Evolutionary conservation across 1,140 invertebrate genomes (phyloP).

Genomic region (Cardiocondyla obscurior): DNA sequence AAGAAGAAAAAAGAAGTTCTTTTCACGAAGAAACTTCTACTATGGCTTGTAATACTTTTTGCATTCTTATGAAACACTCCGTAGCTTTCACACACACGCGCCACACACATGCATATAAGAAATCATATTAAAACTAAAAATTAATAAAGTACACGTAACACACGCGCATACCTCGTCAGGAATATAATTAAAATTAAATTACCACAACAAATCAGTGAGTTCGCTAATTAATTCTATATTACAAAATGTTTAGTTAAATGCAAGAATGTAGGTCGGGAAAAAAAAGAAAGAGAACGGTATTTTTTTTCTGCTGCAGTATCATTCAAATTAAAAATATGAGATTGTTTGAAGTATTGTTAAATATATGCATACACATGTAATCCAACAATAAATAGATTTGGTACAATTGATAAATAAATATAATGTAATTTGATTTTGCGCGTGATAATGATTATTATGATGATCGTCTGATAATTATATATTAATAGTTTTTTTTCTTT

Average conservation of each 20-base stretch:
- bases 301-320: no score
- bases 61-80: neutral
- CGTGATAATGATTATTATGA: no score
- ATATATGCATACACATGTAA: no score
- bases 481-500: neutral
- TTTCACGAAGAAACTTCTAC: neutral
- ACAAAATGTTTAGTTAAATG: no score
- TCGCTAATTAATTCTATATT: no score
- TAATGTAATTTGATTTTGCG: no score
- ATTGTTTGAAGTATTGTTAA: no score
- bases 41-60: conserved; percentile 14
- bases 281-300: no score
- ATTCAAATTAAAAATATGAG: no score
- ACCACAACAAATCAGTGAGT: neutral
- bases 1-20: neutral
- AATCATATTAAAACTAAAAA: neutral
- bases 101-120: neutral
- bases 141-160: neutral
- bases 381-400: no score
- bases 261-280: no score
- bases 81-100: neutral
- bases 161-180: neutral
- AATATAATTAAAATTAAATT: conserved; percentile 22
- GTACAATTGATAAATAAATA: no score
- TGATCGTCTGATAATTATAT: neutral